Base-by-base conservation (phyloP, 2,888 invertebrate genomes). In the Spatulosminthurus flaviceps region DNA sequence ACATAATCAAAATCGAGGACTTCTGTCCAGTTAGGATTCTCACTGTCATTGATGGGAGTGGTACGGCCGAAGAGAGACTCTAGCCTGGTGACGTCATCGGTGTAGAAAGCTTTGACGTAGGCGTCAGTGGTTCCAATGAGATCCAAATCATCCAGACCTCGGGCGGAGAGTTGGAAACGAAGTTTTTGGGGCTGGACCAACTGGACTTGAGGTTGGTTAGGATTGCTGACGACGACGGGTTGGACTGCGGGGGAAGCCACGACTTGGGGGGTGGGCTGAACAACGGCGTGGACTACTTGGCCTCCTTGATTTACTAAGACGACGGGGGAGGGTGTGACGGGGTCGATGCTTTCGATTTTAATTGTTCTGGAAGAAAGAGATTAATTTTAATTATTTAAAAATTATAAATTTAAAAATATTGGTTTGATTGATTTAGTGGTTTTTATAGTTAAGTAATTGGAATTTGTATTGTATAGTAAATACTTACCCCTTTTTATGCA, bases 401-500 rank as follows among this genome's bases (percentile, higher is more conserved):
- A n/a, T n/a, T n/a, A n/a, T n/a, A n/a, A n/a, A n/a, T n/a, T n/a
- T n/a, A n/a, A n/a, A n/a, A n/a, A n/a, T n/a, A n/a, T n/a, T n/a
- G n/a, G n/a, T n/a, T n/a, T n/a, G n/a, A n/a, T n/a, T n/a, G n/a
- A n/a, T n/a, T n/a, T n/a, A n/a, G n/a, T n/a, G n/a, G n/a, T n/a
- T n/a, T n/a, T n/a, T n/a, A n/a, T n/a, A n/a, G n/a, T n/a, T n/a
- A n/a, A n/a, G n/a, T n/a, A n/a, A n/a, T n/a, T n/a, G n/a, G n/a
- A n/a, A n/a, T n/a, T n/a, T n/a, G n/a, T n/a, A n/a, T n/a, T n/a
- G n/a, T n/a, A n/a, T n/a, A n/a, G n/a, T n/a, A n/a, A n/a, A n/a
- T n/a, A 19, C 78, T 24, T 80, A 84, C 82, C 85, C 85, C 70
- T 83, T 83, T 73, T 85, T 85, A 61, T 80, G 80, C 16, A 85